Evolutionary conservation across 2,888 invertebrate genomes (phyloP), one percentile per base, ranked within the genome.

Genomic region (Eurytoma adleriae): DNA sequence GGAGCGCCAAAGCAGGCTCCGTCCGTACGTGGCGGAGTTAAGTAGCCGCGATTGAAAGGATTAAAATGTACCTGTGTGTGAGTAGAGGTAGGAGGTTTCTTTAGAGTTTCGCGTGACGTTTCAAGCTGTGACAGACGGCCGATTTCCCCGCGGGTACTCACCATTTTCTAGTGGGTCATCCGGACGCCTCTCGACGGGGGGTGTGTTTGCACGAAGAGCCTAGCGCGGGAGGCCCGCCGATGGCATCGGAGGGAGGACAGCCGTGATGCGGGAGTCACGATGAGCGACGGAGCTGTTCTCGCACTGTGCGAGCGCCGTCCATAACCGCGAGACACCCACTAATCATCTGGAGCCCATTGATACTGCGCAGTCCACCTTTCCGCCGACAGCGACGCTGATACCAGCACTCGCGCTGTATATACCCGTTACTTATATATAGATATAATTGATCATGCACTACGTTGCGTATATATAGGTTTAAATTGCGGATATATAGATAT

Each of bases 241-340:
- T 69, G 62, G 27, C 73, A 72, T 62, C 57, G 52, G 27, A 27
- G 24, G 50, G n/a, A 40, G 59, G 50, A 54, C 54, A 18, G 27
- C 40, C n/a, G 40, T n/a, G 24, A 13, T 18, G 54, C n/a, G 18
- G 48, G 24, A 68, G 18, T 72, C 48, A 72, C 18, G 20, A 72
- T n/a, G 50, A 67, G 27, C 71, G 40, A 69, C 24, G 61, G 68
- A 64, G 68, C 40, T 79, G 57, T 59, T 74, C 20, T 72, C 62
- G 76, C 62, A 56, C 50, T 72, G 62, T 76, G 75, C 54, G 69
- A 57, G 57, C 40, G 69, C 70, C 74, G 66, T 82, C 73, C 82
- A 79, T 82, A 82, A 78, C 82, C 79, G 78, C 78, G 74, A 82
- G 78, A 82, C 79, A 78, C 78, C 74, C 82, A 74, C 80, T 24